A percentile compares a stretch with the other conserved stretches of the same genome.
Conservation (phyloP, 2,797 vertebrate species). For the Rhodeus uyekii region DNA sequence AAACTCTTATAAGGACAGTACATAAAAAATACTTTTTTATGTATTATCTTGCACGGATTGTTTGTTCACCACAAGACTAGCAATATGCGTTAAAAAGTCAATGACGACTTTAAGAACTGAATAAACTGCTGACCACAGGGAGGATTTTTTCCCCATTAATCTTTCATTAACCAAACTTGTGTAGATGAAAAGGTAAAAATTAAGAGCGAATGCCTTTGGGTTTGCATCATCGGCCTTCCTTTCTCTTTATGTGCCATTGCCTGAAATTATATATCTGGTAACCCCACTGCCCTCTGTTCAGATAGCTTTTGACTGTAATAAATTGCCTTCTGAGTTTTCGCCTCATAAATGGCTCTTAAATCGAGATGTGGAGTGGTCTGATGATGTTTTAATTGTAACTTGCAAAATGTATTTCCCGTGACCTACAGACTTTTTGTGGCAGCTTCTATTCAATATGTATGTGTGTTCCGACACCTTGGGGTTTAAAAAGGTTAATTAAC, state of each 20-base stretch:
- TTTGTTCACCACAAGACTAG: too few species aligned
- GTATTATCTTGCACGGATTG: too few species aligned
- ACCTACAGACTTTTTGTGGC: slow-evolving; percentile 76
- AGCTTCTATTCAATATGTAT: slow-evolving; percentile 78
- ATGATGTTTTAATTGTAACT: slow-evolving; percentile 82
- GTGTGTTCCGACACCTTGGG: slow-evolving; percentile 77
- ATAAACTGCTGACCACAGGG: not conserved
- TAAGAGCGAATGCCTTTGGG: slow-evolving; percentile 50
- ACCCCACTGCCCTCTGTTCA: slow-evolving; percentile 68
- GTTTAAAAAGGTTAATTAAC: slow-evolving; percentile 94
- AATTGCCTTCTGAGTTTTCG: slow-evolving; percentile 73
- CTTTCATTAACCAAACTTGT: slow-evolving; percentile 37
- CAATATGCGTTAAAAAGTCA: too few species aligned
- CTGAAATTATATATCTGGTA: slow-evolving; percentile 76
- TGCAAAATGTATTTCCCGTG: slow-evolving; percentile 77
- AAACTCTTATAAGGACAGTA: not conserved
- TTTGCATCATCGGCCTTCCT: slow-evolving; percentile 64
- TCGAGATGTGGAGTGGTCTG: slow-evolving; percentile 71
- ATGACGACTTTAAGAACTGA: too few species aligned
- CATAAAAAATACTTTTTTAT: not conserved
- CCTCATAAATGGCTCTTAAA: slow-evolving; percentile 76
- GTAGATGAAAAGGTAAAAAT: slow-evolving; percentile 46
- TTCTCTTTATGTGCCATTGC: slow-evolving; percentile 67
- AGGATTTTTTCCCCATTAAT: not conserved
- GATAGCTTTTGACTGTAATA: slow-evolving; percentile 74